Evolutionary conservation across 2,113 vertebrate species (phyloP), one percentile per base, ranked within the genome.

Genomic region (Hemiscyllium ocellatum): DNA sequence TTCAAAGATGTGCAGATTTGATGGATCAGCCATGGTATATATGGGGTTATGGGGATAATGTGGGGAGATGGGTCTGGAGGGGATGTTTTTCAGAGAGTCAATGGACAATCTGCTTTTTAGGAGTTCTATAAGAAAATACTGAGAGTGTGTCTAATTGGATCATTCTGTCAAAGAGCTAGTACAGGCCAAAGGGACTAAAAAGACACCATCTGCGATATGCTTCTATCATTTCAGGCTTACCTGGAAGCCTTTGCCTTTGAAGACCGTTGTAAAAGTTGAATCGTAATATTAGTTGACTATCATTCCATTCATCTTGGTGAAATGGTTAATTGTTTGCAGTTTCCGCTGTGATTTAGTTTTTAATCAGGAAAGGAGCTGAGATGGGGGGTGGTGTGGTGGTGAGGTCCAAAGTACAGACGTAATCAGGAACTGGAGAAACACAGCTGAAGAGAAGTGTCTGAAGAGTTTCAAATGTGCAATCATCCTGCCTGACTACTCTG

Each of bases 391-490:
- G 42, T 47, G 42, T 47, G 42, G 42, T 47, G 42, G 6, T n/a
- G 6, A 65, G 89, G 52, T 22, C 17, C 61, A 93, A 66, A 93
- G 33, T 93, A 20, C 61, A 66, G 89, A 37, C 65, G 24, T 68
- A 33, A 93, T 91, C 89, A n/a, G 61, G 66, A 93, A 19, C 19
- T 13, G 2, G 61, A 37, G 22, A 93, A n/a, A 33, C 0, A 3
- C 8, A 90, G 56, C n/a, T 37, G n/a, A 65, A 61, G 24, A 66
- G 61, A 22, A 22, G 17, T 52, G 94, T 52, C 24, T 70, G 94
- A 95, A 76, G 69, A 95, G 69, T 52, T 95, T 95, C 89, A 95
- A 95, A 52, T 76, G 93, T 26, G 66, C 68, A 26, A 26, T 70
- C 93, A 94, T 42, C 10, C 93, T 94, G 68, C 12, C 56, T 70